Base-by-base conservation (phyloP, 2,113 vertebrate genomes). In the Eolophus roseicapilla region DNA sequence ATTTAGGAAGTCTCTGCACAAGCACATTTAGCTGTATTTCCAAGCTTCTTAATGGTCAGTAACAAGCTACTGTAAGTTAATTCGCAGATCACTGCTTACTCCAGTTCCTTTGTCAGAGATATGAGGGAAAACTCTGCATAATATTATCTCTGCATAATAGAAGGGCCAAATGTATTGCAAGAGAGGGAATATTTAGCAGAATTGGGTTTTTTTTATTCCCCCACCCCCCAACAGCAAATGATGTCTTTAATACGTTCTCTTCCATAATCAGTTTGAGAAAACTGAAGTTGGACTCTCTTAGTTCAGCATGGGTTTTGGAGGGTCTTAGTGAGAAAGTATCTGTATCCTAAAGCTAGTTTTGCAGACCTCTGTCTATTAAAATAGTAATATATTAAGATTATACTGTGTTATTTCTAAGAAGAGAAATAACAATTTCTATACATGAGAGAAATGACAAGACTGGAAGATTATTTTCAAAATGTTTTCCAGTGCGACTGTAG, bases 1-100 rank as follows among this genome's bases (percentile, higher is more conserved):
- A n/a, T 92, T 70, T 57, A 80, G 82, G 82, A 95, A 87, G 64
- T 62, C 37, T 43, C 35, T 41, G n/a, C 69, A 90, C 49, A 94
- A 60, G 63, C 83, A 41, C 23, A 67, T 95, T 92, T 70, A 83
- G 17, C 76, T 76, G 47, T 81, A 78, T 82, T 80, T 29, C 27
- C 4, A 4, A 89, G 31, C 68, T 94, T 87, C 37, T 70, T 75
- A 69, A 64, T 71, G 52, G 21, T 60, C 39, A 47, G 57, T 43
- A 83, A 65, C 59, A 88, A 80, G 49, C 62, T 88, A n/a, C 52
- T 88, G 81, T 67, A 95, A 95, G 86, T 91, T 70, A 91, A 83
- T 78, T 88, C 69, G 19, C 41, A 69, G 65, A 73, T 84, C 41
- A 29, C 5, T 84, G 68, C 67, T 78, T 84, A 82, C 29, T 76